These are phyloP conservation scores for Polydrusus tereticollis DNA, from an alignment of 2,888 invertebrate genomes.

Conservation along the genomic window DNA sequence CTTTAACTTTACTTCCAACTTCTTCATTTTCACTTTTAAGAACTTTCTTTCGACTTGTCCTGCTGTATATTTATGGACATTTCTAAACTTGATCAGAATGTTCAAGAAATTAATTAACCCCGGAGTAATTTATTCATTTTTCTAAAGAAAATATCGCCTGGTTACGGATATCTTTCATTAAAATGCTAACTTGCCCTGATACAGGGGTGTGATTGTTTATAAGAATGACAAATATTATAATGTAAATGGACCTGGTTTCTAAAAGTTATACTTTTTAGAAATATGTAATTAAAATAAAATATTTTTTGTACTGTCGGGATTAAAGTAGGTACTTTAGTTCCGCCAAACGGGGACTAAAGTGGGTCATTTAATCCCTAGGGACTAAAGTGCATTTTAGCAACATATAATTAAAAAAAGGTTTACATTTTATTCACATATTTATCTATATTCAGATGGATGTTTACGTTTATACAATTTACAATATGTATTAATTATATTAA, in stretches of 20 bases:
- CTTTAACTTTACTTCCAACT: constrained; percentile 23
- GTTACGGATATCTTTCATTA: constrained; percentile 10
- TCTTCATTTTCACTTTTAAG: constrained; percentile 26
- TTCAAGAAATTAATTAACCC: constrained; percentile 26
- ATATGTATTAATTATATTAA: too few species aligned
- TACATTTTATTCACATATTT: too few species aligned
- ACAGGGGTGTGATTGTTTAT: not conserved
- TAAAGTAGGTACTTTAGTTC: too few species aligned
- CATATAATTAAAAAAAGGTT: too few species aligned
- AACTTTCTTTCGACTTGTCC: constrained; percentile 22
- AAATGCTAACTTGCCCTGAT: not conserved
- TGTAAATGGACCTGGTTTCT: not conserved
- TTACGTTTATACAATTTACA: too few species aligned
- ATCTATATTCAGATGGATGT: too few species aligned
- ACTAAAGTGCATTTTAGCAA: too few species aligned
- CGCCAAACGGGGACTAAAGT: too few species aligned
- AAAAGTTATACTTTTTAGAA: too few species aligned
- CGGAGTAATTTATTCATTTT: constrained; percentile 4
- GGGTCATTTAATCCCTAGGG: too few species aligned
- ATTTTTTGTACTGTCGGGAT: too few species aligned
- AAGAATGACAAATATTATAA: not conserved
- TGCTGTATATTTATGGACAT: constrained; percentile 29
- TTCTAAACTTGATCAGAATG: constrained; percentile 25
- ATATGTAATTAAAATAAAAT: too few species aligned
- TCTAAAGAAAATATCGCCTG: not conserved